Percentiles rank a stretch among this genome's conserved stretches.
These are phyloP conservation scores for Bactericera cockerelli DNA, from an alignment of 1,140 invertebrate genomes.

Conservation along the genomic window DNA sequence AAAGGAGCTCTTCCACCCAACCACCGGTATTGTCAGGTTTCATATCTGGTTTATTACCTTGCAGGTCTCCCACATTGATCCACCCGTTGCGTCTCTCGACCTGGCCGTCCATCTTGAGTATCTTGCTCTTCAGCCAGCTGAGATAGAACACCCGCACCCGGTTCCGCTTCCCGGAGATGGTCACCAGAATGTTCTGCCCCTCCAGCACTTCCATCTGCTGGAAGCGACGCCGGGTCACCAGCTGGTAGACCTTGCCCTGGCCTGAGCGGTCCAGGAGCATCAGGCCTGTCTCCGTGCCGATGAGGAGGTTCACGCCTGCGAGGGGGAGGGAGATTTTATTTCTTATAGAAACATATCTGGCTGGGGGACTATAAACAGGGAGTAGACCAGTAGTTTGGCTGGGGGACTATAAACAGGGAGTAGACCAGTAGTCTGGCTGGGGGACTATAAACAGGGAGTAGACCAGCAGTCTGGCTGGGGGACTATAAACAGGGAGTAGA, in stretches of 20 bases:
- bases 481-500: no score
- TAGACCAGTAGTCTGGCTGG: no score
- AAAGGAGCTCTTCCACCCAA: no score
- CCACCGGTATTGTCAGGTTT: no score
- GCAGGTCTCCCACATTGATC: conserved; percentile 98
- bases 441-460: no score
- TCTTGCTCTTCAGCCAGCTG: conserved; percentile 98
- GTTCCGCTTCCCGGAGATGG: conserved; percentile 98
- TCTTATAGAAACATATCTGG: no score
- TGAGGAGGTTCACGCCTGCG: conserved; percentile 88
- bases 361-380: no score
- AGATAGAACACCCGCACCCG: conserved; percentile 97
- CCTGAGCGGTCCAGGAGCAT: conserved; percentile 97
- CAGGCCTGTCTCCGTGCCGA: conserved; percentile 96
- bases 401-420: no score
- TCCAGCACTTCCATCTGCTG: conserved; percentile 99
- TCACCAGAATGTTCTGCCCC: conserved; percentile 98
- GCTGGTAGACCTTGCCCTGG: conserved; percentile 98
- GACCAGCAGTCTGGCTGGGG: no score
- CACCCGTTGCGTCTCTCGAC: conserved; percentile 95
- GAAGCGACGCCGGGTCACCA: conserved; percentile 92
- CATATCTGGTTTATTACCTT: no score
- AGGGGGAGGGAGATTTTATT: conserved; percentile 7
- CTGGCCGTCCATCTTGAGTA: conserved; percentile 90
- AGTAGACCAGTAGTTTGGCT: no score